phyloP scores from a whole-genome alignment of 2,797 vertebrate genomes.

The Simalia tracyae region DNA sequence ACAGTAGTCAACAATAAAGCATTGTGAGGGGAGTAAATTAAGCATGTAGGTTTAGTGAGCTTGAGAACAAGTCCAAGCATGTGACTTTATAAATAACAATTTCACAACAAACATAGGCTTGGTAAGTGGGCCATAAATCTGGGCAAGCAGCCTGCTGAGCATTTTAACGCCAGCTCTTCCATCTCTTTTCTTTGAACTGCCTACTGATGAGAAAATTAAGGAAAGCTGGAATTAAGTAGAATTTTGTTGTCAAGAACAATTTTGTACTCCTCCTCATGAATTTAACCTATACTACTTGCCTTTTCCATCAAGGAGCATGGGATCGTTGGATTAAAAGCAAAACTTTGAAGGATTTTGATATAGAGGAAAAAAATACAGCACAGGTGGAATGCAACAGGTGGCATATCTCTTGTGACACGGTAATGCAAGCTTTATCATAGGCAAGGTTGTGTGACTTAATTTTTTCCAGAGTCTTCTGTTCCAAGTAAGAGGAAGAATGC shows the following conservation, averaged over 20 bases:
- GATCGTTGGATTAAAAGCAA: slow-evolving; percentile 3
- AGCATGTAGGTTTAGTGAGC: slow-evolving; percentile 76
- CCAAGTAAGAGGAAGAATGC: not conserved
- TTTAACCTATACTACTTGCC: slow-evolving; percentile 17
- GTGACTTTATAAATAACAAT: slow-evolving; percentile 86
- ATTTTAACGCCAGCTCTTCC: slow-evolving; percentile 36
- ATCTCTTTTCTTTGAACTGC: slow-evolving; percentile 47
- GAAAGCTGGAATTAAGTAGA: not conserved
- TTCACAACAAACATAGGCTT: slow-evolving; percentile 81
- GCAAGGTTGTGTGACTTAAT: not conserved
- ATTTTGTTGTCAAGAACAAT: not conserved
- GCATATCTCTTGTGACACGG: not conserved
- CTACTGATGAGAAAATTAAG: slow-evolving; percentile 32
- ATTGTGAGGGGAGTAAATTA: slow-evolving; percentile 74
- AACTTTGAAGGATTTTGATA: not conserved
- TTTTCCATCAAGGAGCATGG: not conserved
- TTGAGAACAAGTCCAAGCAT: slow-evolving; percentile 75
- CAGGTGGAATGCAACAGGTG: slow-evolving; percentile 1
- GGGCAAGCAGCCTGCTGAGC: slow-evolving; percentile 68
- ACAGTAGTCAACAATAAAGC: slow-evolving; percentile 59
- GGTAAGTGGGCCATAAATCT: slow-evolving; percentile 83
- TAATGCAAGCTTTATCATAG: not conserved
- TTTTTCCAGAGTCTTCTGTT: not conserved
- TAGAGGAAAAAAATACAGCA: not conserved
- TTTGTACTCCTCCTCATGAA: not conserved